Conservation (phyloP, 2,888 invertebrate species). For the Lissonota sp. region DNA sequence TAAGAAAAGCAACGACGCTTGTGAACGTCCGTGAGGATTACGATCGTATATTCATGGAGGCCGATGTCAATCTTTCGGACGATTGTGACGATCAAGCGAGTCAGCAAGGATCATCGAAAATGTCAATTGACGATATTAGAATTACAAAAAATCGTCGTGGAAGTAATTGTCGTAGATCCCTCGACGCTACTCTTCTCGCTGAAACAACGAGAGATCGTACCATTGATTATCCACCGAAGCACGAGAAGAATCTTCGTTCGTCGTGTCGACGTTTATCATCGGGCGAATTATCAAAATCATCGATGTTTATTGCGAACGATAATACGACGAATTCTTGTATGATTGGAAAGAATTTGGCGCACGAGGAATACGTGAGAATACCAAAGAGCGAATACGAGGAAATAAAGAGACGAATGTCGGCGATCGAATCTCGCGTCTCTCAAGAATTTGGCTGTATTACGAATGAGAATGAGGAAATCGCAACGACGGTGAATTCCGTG, state of each 20-base stretch:
- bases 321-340: conserved; percentile 10
- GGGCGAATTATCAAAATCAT: conserved; percentile 26
- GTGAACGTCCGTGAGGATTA: conserved; percentile 69
- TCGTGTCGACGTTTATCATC: conserved; percentile 39
- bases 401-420: conserved; percentile 90
- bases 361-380: conserved; percentile 89
- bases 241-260: conserved; percentile 56
- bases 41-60: conserved; percentile 78
- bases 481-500: conserved; percentile 83
- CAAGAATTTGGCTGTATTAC: conserved; percentile 86
- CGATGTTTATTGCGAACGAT: neutral
- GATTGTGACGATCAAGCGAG: conserved; percentile 72
- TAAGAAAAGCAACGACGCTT: conserved; percentile 68
- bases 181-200: conserved; percentile 47
- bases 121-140: conserved; percentile 34
- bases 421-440: conserved; percentile 89
- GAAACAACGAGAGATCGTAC: conserved; percentile 28
- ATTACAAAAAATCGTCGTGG: conserved; percentile 47
- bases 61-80: conserved; percentile 80
- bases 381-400: conserved; percentile 91
- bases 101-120: conserved; percentile 28
- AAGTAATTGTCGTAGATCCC: conserved; percentile 65
- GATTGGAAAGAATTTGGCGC: neutral
- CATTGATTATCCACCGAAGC: conserved; percentile 27
- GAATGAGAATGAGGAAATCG: conserved; percentile 74